These are phyloP conservation scores for Rhingia campestris DNA, from an alignment of 2,888 invertebrate species.

Conservation along the genomic window DNA sequence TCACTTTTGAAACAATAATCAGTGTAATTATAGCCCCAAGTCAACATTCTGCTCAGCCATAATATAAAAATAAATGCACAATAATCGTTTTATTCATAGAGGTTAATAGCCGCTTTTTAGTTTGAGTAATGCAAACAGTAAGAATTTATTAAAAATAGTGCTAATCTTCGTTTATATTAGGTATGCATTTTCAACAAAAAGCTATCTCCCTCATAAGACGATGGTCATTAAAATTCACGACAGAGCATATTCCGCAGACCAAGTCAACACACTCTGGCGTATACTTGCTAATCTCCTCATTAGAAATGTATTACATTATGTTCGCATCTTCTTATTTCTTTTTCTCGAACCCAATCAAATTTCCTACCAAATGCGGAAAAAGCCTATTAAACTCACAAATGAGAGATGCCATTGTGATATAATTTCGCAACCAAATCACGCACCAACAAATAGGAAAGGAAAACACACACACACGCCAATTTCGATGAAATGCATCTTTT, in stretches of 20 bases:
- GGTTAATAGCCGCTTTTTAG: no score
- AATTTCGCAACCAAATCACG: constrained; percentile 33
- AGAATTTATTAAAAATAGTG: no score
- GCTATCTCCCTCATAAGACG: no score
- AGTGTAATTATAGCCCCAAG: no score
- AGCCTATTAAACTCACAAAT: constrained; percentile 33
- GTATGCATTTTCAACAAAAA: no score
- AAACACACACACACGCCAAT: constrained; percentile 28
- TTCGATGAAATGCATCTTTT: constrained; percentile 52
- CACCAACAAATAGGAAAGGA: constrained; percentile 21
- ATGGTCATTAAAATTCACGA: not conserved
- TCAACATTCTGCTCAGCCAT: no score
- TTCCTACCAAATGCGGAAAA: constrained; percentile 20
- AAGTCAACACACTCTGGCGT: constrained; percentile 2
- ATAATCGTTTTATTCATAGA: no score
- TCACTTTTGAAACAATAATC: no score
- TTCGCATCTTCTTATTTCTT: not conserved
- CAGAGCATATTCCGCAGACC: not conserved
- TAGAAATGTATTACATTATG: constrained; percentile 9
- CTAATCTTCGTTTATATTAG: no score
- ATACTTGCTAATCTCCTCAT: constrained; percentile 5
- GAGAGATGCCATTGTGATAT: constrained; percentile 41
- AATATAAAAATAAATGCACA: no score
- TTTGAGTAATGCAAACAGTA: no score
- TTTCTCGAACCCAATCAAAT: constrained; percentile 3